Evolutionary conservation across 1,140 invertebrate species (phyloP).

Genomic region (Rhagoletis pomonella): DNA sequence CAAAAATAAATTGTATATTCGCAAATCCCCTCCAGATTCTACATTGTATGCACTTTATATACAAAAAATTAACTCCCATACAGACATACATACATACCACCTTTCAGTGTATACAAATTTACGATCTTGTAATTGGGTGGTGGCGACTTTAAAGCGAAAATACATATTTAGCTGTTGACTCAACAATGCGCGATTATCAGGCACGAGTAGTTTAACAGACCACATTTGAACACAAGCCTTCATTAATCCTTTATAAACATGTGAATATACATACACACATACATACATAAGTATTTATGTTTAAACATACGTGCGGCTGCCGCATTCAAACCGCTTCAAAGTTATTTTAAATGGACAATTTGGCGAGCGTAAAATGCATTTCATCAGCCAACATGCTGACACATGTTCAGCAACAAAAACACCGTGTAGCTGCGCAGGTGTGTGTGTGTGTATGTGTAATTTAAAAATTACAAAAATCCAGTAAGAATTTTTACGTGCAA

Average conservation of each 20-base stretch:
- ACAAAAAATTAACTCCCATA: too few species aligned
- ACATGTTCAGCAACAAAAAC: not conserved
- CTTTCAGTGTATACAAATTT: not conserved
- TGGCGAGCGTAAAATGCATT: not conserved
- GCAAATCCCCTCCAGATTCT: too few species aligned
- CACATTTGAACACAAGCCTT: not conserved
- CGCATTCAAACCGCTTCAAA: not conserved
- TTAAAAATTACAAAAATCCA: slow-evolving; percentile 18
- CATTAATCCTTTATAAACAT: not conserved
- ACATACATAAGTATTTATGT: not conserved
- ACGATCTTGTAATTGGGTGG: not conserved
- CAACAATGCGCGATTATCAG: not conserved
- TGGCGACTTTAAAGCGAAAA: not conserved
- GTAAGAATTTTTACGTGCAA: slow-evolving; percentile 22
- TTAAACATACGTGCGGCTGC: not conserved
- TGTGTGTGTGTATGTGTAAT: not conserved
- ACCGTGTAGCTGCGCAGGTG: too few species aligned
- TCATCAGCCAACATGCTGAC: not conserved
- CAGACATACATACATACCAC: not conserved
- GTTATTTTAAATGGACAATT: not conserved
- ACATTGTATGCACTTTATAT: too few species aligned
- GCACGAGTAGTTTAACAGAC: not conserved
- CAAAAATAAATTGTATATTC: too few species aligned
- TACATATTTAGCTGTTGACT: not conserved
- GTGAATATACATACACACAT: not conserved